phyloP scores from a whole-genome alignment of 2,888 invertebrate genomes.

The Sphaerophoria rueppellii region DNA sequence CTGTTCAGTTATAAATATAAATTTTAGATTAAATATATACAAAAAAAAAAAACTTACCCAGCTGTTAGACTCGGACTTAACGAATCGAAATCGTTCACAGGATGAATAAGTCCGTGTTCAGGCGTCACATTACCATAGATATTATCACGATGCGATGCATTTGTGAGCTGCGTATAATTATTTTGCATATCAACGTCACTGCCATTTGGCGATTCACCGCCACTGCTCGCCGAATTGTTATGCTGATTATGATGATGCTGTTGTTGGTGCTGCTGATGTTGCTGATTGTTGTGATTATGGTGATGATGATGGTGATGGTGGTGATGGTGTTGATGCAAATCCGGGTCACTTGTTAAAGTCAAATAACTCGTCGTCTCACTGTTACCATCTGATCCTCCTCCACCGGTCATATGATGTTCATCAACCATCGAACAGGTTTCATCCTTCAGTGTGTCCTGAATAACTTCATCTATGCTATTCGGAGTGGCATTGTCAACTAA shows the following conservation, averaged over 20 bases:
- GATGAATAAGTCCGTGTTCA: conserved; percentile 76
- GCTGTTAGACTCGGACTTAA: conserved; percentile 78
- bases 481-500: conserved; percentile 74
- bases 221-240: conserved; percentile 71
- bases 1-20: too few species aligned
- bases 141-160: conserved; percentile 78
- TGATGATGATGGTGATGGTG: conserved; percentile 74
- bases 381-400: conserved; percentile 65
- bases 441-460: conserved; percentile 82
- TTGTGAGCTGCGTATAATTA: conserved; percentile 80
- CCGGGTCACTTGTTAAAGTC: conserved; percentile 79
- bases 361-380: conserved; percentile 78
- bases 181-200: conserved; percentile 79
- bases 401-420: conserved; percentile 76
- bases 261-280: conserved; percentile 74
- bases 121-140: conserved; percentile 78
- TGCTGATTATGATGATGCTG: conserved; percentile 72
- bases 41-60: conserved; percentile 77
- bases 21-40: too few species aligned
- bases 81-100: conserved; percentile 77
- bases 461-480: conserved; percentile 81
- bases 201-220: conserved; percentile 74
- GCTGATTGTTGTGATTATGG: conserved; percentile 53
- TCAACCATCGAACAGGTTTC: conserved; percentile 79
- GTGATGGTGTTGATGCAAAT: conserved; percentile 79